phyloP scores from a whole-genome alignment of 2,797 vertebrate species.

The Phoebastria nigripes region DNA sequence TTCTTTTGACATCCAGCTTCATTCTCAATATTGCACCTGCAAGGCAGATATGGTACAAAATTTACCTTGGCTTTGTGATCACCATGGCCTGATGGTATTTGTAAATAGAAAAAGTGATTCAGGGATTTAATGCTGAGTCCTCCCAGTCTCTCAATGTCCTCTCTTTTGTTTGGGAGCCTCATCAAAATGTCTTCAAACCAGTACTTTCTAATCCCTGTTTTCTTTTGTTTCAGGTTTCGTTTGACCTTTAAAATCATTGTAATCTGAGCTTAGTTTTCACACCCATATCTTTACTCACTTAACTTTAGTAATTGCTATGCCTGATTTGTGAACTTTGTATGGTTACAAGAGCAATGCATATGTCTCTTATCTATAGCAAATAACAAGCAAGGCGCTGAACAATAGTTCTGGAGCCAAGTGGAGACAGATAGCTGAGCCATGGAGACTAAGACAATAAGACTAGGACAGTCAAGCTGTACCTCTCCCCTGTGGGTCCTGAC shows the following conservation, averaged over 20 bases:
- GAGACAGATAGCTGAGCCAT: neutral
- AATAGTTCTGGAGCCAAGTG: neutral
- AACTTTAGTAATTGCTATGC: neutral
- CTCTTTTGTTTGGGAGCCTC: neutral
- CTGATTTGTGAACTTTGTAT: neutral
- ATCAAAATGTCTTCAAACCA: neutral
- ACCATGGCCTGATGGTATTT: neutral
- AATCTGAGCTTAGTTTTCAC: neutral
- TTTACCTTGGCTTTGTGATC: neutral
- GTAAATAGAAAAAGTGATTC: neutral
- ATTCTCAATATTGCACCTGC: neutral
- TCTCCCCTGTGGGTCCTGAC: neutral
- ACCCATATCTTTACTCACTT: neutral
- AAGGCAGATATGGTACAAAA: neutral
- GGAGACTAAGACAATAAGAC: neutral
- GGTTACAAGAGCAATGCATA: neutral
- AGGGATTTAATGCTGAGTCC: neutral
- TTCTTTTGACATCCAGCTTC: neutral
- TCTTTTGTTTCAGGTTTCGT: neutral
- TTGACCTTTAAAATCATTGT: neutral
- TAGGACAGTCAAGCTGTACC: neutral
- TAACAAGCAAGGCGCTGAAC: neutral
- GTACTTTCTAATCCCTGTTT: neutral
- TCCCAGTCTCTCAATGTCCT: neutral
- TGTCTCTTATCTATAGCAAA: conserved; percentile 6